A percentile compares a stretch with the other conserved stretches of the same genome.
phyloP scores from a whole-genome alignment of 2,797 vertebrate genomes.

The Macroramphosus scolopax region DNA sequence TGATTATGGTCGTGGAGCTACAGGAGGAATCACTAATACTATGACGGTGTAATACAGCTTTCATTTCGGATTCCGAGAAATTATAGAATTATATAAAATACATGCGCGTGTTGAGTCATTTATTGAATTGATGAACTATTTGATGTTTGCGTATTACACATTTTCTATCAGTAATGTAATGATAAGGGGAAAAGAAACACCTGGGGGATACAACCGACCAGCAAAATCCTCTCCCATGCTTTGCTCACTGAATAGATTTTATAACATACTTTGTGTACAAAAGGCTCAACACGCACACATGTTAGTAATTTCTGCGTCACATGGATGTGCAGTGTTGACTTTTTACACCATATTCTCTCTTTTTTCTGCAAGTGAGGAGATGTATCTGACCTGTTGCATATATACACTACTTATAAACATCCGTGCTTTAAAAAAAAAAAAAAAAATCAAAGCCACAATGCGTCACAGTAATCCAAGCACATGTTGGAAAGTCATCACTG shows the following conservation, averaged over 20 bases:
- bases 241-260: slow-evolving; percentile 6
- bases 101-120: no score
- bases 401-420: slow-evolving; percentile 20
- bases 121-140: no score
- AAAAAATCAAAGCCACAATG: slow-evolving; percentile 51
- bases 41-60: no score
- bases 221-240: slow-evolving; percentile 7
- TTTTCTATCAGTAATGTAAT: no score
- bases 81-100: no score
- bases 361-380: slow-evolving; percentile 9
- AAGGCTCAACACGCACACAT: slow-evolving; percentile 8
- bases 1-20: no score
- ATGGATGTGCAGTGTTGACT: neutral
- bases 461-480: slow-evolving; percentile 57
- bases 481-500: slow-evolving; percentile 64
- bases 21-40: no score
- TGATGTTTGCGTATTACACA: no score
- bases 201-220: slow-evolving; percentile 6
- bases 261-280: slow-evolving; percentile 4
- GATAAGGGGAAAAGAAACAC: slow-evolving; percentile 12
- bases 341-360: slow-evolving; percentile 6
- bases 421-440: slow-evolving; percentile 39
- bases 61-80: no score
- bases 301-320: slow-evolving; percentile 18
- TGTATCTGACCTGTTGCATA: slow-evolving; percentile 38